A percentile compares a stretch with the other conserved stretches of the same genome.
Conservation (phyloP, 2,888 invertebrate species). For the Neuroscelio doddi region DNA sequence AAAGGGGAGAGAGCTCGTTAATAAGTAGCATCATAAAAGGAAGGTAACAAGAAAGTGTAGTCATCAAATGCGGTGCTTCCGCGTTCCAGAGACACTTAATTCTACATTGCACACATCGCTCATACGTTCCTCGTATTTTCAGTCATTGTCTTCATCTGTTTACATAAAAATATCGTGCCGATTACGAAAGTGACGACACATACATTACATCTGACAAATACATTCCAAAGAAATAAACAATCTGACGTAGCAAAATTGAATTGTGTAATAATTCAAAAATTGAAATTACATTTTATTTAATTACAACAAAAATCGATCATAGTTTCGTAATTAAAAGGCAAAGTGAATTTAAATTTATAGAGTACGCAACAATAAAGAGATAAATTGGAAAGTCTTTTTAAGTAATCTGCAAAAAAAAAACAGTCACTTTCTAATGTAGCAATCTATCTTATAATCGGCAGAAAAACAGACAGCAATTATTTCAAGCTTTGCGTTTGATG, state of each 20-base stretch:
- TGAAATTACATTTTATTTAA: too few relatives aligned
- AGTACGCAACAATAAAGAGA: too few relatives aligned
- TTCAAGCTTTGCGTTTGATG: too few relatives aligned
- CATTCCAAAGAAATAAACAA: not conserved
- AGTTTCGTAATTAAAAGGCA: too few relatives aligned
- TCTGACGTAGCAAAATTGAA: not conserved
- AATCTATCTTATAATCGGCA: too few relatives aligned
- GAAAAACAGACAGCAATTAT: too few relatives aligned
- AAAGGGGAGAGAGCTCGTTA: slow-evolving; percentile 43
- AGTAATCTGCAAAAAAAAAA: too few relatives aligned
- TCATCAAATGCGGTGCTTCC: slow-evolving; percentile 45
- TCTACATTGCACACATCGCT: slow-evolving; percentile 37
- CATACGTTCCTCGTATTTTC: slow-evolving; percentile 28
- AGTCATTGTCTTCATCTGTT: slow-evolving; percentile 28
- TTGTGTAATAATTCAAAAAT: too few relatives aligned
- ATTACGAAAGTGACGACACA: slow-evolving; percentile 39
- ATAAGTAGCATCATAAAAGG: slow-evolving; percentile 44
- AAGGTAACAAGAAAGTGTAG: slow-evolving; percentile 46
- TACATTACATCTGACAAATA: not conserved
- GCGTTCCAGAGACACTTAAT: slow-evolving; percentile 51
- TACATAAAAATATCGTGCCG: slow-evolving; percentile 32
- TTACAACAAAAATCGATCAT: too few relatives aligned
- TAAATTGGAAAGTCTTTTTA: too few relatives aligned
- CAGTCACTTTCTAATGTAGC: too few relatives aligned
- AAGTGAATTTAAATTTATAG: too few relatives aligned